Evolutionary conservation across 2,113 vertebrate genomes (phyloP).

Genomic region (Nymphicus hollandicus): DNA sequence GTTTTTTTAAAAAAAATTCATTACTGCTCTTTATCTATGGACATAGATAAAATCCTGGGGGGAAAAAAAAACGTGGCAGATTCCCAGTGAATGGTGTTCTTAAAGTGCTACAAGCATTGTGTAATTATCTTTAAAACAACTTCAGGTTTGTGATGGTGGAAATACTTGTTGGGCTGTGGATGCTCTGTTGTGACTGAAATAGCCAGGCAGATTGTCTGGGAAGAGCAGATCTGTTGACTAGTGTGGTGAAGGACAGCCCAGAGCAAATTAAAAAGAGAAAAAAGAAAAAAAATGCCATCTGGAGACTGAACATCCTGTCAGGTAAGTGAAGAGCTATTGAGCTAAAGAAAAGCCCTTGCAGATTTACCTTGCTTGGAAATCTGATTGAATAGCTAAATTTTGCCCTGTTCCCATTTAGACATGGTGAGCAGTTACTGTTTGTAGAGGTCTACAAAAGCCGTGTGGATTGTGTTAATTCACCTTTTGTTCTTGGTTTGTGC

Average conservation of each 20-base stretch:
- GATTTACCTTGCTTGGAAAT: not conserved
- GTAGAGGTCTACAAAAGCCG: not conserved
- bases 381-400: not conserved
- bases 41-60: not conserved
- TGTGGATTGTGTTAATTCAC: not conserved
- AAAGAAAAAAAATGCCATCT: not conserved
- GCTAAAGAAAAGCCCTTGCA: not conserved
- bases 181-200: not conserved
- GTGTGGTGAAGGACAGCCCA: not conserved
- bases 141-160: not conserved
- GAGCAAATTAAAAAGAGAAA: not conserved
- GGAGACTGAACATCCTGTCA: not conserved
- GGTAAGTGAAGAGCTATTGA: not conserved
- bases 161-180: not conserved
- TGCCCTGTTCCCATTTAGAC: not conserved
- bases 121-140: not conserved
- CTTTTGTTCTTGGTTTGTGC: not conserved
- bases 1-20: not conserved
- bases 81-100: not conserved
- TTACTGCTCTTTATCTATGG: not conserved
- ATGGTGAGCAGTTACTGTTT: not conserved
- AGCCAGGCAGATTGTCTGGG: not conserved
- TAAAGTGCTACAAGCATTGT: not conserved
- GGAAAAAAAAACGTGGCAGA: fast-evolving
- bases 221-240: not conserved